Conservation (phyloP, 2,113 vertebrate genomes). For the Oncorhynchus mykiss region DNA sequence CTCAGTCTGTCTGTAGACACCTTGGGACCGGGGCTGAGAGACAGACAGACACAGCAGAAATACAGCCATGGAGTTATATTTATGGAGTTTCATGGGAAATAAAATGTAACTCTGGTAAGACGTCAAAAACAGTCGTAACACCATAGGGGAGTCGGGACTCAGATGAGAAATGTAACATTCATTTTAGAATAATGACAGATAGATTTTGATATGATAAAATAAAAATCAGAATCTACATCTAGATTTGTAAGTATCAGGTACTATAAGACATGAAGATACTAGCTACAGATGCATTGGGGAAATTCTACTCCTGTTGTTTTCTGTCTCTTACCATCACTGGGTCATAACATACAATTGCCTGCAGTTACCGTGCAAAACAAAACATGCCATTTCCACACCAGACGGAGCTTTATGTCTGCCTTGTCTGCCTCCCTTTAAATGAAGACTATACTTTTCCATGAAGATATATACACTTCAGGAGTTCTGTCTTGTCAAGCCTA, state of each 20-base stretch:
- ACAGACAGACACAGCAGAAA: slow-evolving; percentile 23
- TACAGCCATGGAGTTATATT: no score
- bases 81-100: neutral
- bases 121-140: slow-evolving; percentile 25
- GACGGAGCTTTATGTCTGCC: slow-evolving; percentile 40
- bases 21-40: slow-evolving; percentile 48
- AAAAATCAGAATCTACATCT: no score
- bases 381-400: slow-evolving; percentile 68
- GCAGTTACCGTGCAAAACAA: slow-evolving; percentile 57
- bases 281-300: neutral
- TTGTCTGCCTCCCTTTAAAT: slow-evolving; percentile 49
- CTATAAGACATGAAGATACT: neutral
- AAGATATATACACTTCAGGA: slow-evolving; percentile 60
- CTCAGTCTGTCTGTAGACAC: slow-evolving; percentile 49
- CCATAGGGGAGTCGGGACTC: neutral
- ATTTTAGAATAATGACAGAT: neutral
- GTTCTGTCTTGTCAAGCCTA: slow-evolving; percentile 71
- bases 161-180: neutral
- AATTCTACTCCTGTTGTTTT: slow-evolving; percentile 11
- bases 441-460: slow-evolving; percentile 45
- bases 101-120: slow-evolving; percentile 18
- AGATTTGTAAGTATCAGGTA: neutral
- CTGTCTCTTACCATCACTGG: slow-evolving; percentile 51
- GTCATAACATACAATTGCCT: slow-evolving; percentile 64
- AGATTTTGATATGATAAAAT: neutral